phyloP scores from a whole-genome alignment of 2,888 invertebrate genomes.

The Lobophora halterata region DNA sequence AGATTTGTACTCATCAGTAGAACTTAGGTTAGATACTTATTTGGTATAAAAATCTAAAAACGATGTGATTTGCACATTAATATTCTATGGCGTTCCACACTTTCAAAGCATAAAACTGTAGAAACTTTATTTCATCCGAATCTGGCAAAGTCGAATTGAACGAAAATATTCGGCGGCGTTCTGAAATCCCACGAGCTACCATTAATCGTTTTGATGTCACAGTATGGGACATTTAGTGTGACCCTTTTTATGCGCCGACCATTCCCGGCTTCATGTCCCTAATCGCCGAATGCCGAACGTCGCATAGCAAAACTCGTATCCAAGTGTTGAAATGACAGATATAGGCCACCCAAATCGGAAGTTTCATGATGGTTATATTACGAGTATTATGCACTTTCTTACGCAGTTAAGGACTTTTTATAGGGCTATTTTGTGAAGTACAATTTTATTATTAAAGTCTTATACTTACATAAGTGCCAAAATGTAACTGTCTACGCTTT shows the following conservation, averaged over 20 bases:
- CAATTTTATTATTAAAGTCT: too few species aligned
- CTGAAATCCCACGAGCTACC: constrained; percentile 61
- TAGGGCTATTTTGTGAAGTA: too few species aligned
- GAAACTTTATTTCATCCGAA: constrained; percentile 57
- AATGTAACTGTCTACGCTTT: too few species aligned
- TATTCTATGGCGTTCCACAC: constrained; percentile 20
- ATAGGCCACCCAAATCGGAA: constrained; percentile 11
- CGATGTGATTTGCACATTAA: constrained; percentile 14
- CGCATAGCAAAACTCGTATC: constrained; percentile 45
- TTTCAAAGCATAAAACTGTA: constrained; percentile 38
- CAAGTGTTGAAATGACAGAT: constrained; percentile 20
- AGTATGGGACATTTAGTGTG: constrained; percentile 79
- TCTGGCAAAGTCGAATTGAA: constrained; percentile 63
- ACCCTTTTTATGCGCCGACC: constrained; percentile 73
- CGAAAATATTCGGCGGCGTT: constrained; percentile 67
- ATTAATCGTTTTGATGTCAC: constrained; percentile 79
- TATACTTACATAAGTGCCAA: too few species aligned
- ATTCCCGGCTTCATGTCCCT: constrained; percentile 60
- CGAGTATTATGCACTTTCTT: too few species aligned
- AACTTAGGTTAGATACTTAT: too few species aligned
- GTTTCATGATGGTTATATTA: constrained; percentile 13
- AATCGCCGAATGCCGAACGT: constrained; percentile 61
- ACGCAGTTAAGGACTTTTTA: too few species aligned
- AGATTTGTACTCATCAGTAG: too few species aligned
- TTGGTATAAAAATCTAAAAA: constrained; percentile 7